A percentile compares a stretch with the other conserved stretches of the same genome.
These are phyloP conservation scores for Orchesellides sinensis DNA, from an alignment of 2,888 invertebrate species.

Conservation along the genomic window DNA sequence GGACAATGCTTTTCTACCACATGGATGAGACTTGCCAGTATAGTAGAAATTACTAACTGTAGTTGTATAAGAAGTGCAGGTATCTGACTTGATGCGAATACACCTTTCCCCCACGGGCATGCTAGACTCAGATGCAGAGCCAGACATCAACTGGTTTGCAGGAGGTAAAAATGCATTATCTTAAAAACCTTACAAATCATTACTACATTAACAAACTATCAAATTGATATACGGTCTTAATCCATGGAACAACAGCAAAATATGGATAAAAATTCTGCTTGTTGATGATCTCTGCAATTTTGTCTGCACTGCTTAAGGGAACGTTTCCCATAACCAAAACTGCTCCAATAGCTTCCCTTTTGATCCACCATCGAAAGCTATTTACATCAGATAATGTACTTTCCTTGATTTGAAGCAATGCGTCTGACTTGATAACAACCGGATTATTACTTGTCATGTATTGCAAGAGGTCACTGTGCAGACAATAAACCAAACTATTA, in stretches of 20 bases:
- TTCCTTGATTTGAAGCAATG: background rate
- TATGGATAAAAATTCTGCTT: background rate
- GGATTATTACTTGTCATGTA: background rate
- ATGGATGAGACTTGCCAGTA: background rate
- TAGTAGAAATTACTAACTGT: background rate
- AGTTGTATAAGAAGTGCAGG: background rate
- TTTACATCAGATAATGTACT: background rate
- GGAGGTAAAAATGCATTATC: too few species aligned
- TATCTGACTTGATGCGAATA: background rate
- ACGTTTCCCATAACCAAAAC: background rate
- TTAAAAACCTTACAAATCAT: too few species aligned
- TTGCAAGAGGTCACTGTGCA: background rate
- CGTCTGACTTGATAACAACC: background rate
- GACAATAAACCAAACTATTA: too few species aligned
- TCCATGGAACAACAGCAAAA: too few species aligned
- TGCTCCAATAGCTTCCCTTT: background rate
- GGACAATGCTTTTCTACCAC: too few species aligned
- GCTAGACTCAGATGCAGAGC: background rate
- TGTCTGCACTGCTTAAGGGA: background rate
- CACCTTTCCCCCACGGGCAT: background rate
- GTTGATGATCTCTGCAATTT: background rate
- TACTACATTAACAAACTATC: too few species aligned
- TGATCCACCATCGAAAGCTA: background rate
- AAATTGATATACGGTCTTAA: background rate
- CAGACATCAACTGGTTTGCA: background rate